Base-by-base conservation (phyloP, 2,797 vertebrate species). In the Picus viridis region DNA sequence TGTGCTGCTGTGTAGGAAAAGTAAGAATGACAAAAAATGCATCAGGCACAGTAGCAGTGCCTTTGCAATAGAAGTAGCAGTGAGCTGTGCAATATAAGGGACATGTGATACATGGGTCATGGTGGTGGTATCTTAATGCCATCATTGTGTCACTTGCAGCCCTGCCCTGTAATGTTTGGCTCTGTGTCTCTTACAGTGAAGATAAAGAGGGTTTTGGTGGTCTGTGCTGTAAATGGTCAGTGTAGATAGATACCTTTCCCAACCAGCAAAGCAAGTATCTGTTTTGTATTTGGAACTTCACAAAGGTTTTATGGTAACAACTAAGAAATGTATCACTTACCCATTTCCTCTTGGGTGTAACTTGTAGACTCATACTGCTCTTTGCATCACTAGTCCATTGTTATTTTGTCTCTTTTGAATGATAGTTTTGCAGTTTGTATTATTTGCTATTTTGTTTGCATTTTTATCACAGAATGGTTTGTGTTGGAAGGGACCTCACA, bases 21-120 rank as follows among this genome's bases (percentile, higher is more conserved):
- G 58, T 58, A 75, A 78, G n/a, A 17, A 16, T 24, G 61, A 71
- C 41, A 87, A 63, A 89, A 81, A 76, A 4, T 9, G 9, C 0
- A 0, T 23, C 2, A 1, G 16, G 41, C 34, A 19, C 0, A 0
- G 62, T 26, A 56, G 34, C 70, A 63, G n/a, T 1, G 2, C 51
- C 59, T 51, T 23, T 51, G 49, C 23, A 51, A 24, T 51, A 24
- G 49, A 51, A 51, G 49, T 51, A 51, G 49, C 49, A 51, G 0
- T 57, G 36, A 53, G 20, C 61, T 83, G 65, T 69, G 47, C 3
- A 5, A 67, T 45, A 17, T 63, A 88, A 53, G 4, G 0, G 47
- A 62, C 64, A 16, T 2, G 8, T 36, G 61, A 20, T 45, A 45
- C 6, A 2, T 27, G 54, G 65, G 13, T 74, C 62, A 3, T 1